phyloP scores from a whole-genome alignment of 1,140 invertebrate genomes.

The Brachionus manjavacas region DNA sequence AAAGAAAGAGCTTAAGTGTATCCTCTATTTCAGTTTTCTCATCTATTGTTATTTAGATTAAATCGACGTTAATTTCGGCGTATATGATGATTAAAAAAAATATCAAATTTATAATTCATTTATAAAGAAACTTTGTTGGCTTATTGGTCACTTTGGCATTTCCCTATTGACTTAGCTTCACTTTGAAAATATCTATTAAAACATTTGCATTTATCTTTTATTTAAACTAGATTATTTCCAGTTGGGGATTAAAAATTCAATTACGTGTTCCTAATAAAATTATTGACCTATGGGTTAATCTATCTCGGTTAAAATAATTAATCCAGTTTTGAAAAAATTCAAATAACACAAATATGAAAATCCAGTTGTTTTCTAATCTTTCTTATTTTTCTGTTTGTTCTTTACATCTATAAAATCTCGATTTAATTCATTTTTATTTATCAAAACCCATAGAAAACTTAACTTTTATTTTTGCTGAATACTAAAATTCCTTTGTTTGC shows the following conservation, averaged over 20 bases:
- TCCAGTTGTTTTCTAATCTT: background rate
- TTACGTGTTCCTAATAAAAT: conserved; percentile 8
- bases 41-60: conserved; percentile 36
- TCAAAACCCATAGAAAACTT: background rate
- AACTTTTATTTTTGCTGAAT: background rate
- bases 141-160: conserved; percentile 30
- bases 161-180: conserved; percentile 18
- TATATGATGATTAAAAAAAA: background rate
- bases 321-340: background rate
- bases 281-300: conserved; percentile 10
- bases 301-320: background rate
- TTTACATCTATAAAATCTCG: background rate
- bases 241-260: conserved; percentile 9
- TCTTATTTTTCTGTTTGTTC: background rate
- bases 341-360: background rate
- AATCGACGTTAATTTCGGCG: background rate
- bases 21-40: conserved; percentile 9
- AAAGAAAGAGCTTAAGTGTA: conserved; percentile 29
- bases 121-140: conserved; percentile 10
- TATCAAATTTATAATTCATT: conserved; percentile 1
- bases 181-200: background rate
- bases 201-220: background rate
- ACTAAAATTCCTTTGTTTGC: background rate
- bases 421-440: background rate
- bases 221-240: conserved; percentile 10